These are phyloP conservation scores for Myocastor coypus DNA, from an alignment of 2,113 vertebrate species.

Conservation along the genomic window DNA sequence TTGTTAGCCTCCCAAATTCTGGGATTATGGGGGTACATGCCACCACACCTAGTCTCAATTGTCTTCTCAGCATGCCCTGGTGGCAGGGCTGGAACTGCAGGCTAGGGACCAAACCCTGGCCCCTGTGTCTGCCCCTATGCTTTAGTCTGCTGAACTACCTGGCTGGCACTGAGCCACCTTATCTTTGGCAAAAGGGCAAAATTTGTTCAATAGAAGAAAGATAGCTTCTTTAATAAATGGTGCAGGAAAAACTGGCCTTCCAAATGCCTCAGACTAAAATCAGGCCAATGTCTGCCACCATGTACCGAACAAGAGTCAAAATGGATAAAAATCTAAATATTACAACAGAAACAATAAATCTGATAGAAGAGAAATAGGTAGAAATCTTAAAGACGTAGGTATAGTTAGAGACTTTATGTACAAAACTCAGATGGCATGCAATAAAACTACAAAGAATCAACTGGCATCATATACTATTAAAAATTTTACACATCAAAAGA, in stretches of 20 bases:
- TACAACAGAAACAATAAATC: neutral
- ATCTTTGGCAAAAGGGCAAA: neutral
- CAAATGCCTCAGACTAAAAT: neutral
- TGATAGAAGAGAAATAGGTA: neutral
- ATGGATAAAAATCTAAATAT: neutral
- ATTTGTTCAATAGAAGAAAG: neutral
- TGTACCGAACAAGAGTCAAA: neutral
- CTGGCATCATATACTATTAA: neutral
- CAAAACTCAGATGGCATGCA: neutral
- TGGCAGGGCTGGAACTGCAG: too few species aligned
- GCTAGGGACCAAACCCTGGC: too few species aligned
- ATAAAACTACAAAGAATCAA: neutral
- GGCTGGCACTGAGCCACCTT: neutral
- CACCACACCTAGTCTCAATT: too few species aligned
- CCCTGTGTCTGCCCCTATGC: too few species aligned
- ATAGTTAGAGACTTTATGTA: neutral
- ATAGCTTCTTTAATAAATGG: neutral
- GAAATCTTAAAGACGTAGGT: neutral
- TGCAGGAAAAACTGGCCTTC: neutral
- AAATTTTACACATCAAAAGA: neutral
- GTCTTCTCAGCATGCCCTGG: too few species aligned
- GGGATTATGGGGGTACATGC: too few species aligned
- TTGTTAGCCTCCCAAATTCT: too few species aligned
- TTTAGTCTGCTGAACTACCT: too few species aligned
- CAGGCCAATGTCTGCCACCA: neutral